Evolutionary conservation across 1,140 invertebrate genomes (phyloP).

Genomic region (Pogonomyrmex barbatus): DNA sequence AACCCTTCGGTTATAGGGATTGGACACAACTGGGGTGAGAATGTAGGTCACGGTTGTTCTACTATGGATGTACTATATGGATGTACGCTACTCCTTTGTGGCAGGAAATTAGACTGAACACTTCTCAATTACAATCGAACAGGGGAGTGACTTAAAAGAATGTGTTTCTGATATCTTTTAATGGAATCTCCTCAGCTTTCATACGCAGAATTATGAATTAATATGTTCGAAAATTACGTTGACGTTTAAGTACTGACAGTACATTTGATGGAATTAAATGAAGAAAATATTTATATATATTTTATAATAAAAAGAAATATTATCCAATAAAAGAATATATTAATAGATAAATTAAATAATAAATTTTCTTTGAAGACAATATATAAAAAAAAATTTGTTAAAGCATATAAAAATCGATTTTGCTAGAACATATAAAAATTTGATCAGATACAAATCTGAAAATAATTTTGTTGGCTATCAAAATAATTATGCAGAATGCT

Average conservation of each 20-base stretch:
- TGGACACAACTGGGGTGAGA: constrained; percentile 41
- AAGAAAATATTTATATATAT: not conserved
- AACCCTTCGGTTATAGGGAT: not conserved
- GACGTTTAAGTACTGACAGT: not conserved
- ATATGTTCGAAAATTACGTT: not conserved
- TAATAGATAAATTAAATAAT: not conserved
- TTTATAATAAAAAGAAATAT: not conserved
- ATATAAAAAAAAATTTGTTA: not conserved
- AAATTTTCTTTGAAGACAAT: not conserved
- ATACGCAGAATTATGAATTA: not conserved
- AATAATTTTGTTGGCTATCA: no score
- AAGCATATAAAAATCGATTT: no score
- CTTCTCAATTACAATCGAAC: constrained; percentile 1
- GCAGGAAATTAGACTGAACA: constrained; percentile 21
- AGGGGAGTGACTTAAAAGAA: not conserved
- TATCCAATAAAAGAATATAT: not conserved
- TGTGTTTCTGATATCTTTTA: not conserved
- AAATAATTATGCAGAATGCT: no score
- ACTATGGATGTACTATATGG: no score
- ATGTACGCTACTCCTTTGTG: not conserved
- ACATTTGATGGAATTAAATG: not conserved
- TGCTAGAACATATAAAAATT: no score
- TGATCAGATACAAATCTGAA: no score
- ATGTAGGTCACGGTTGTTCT: constrained; percentile 75
- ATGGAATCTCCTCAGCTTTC: not conserved